Evolutionary conservation across 2,113 vertebrate species (phyloP).

Genomic region (Forbesichthys papilliferus): DNA sequence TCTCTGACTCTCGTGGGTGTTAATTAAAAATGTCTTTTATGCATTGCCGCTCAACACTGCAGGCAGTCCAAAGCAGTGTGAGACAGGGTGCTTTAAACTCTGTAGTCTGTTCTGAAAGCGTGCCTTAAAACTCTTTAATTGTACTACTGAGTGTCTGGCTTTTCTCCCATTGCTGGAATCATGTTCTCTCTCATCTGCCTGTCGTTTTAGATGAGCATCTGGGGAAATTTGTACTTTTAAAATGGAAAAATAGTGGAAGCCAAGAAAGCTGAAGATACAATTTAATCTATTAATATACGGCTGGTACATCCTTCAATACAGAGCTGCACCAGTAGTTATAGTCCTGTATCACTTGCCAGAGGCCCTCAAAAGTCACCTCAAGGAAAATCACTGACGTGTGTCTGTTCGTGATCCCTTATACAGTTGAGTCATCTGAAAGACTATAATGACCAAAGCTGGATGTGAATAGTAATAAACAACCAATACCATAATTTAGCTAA

Average conservation of each 20-base stretch:
- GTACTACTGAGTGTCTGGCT: conserved; percentile 52
- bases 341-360: conserved; percentile 27
- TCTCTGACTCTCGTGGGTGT: conserved; percentile 69
- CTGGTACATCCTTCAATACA: conserved; percentile 25
- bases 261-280: conserved; percentile 30
- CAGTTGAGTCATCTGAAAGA: too few species aligned
- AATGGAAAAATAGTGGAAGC: conserved; percentile 17
- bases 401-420: too few species aligned
- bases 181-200: conserved; percentile 57
- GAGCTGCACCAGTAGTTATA: not conserved
- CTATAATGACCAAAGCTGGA: too few species aligned
- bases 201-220: conserved; percentile 56
- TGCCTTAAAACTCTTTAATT: conserved; percentile 62
- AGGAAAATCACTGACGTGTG: conserved; percentile 3
- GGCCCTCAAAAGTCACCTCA: conserved; percentile 24
- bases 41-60: conserved; percentile 55
- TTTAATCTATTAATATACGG: conserved; percentile 46
- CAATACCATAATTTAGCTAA: too few species aligned
- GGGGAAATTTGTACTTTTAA: conserved; percentile 45
- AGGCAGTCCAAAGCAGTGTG: conserved; percentile 45
- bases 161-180: conserved; percentile 52
- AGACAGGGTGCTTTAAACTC: conserved; percentile 54
- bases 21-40: conserved; percentile 74
- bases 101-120: conserved; percentile 41
- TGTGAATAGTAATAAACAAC: too few species aligned